Evolutionary conservation across 2,888 invertebrate genomes (phyloP), one percentile per base, ranked within the genome.

Genomic region (Neoitamus cyanurus): DNA sequence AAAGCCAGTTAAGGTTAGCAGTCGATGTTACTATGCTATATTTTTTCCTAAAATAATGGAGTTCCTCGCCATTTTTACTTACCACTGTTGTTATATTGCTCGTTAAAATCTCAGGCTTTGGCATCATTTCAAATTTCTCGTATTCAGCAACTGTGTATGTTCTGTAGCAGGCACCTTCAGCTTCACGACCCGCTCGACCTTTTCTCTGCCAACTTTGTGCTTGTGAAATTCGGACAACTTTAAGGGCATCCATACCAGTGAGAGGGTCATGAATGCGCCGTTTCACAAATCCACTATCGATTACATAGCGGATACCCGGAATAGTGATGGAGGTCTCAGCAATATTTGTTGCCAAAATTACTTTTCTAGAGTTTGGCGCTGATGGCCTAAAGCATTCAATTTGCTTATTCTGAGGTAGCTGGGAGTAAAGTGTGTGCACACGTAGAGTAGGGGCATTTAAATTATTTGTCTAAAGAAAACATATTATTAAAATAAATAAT

Each of bases 321-420:
- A 99, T 99, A 0, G 99, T 99, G 34, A 99, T 94, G 2, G 99
- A 99, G 0, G 99, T 98, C 92, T 99, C 99, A 0, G 99, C 99
- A 87, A 99, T 97, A 90, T 99, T 99, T 36, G 99, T 99, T 5
- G 98, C 95, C 77, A 99, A 93, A 34, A 99, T 95, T 30, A 99
- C 94, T 92, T 99, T 99, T 83, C 99, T 93, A 20, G 94, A 94
- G 85, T 95, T 95, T 3, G 93, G 91, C 2, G 96, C 94, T 1
- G 95, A 93, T 0, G 94, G 93, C 85, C 94, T 93, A 92, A 98
- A 98, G 25, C 97, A 97, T 89, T 95, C 95, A 89, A 98, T 92
- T 92, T 99, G 98, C 88, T 97, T 97, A 25, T 94, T 92, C 58
- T 96, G 94, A 0, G 98, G 96, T 84, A 99, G 92, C 86, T 98